phyloP scores from a whole-genome alignment of 1,140 invertebrate genomes.

The Drosophila rhopaloa region DNA sequence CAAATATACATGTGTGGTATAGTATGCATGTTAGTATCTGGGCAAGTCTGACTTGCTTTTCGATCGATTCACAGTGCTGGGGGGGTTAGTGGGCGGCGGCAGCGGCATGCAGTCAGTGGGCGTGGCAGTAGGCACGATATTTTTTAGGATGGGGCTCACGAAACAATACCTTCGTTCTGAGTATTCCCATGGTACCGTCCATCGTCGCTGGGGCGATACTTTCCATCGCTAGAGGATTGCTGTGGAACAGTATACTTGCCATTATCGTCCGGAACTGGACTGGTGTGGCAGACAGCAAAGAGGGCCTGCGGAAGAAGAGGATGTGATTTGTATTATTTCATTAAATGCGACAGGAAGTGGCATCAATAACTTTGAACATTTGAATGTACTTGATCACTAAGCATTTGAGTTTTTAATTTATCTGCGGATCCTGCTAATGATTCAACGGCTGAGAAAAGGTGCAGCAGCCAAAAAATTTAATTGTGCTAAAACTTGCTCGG shows the following conservation, averaged over 20 bases:
- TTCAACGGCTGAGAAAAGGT: constrained; percentile 16
- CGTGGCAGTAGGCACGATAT: constrained; percentile 44
- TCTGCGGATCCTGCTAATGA: constrained; percentile 9
- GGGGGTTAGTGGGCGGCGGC: constrained; percentile 55
- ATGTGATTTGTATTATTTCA: constrained; percentile 1
- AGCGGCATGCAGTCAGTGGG: constrained; percentile 60
- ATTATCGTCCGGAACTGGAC: constrained; percentile 62
- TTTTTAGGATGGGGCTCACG: constrained; percentile 44
- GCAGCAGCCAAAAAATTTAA: constrained; percentile 6
- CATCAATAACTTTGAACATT: not conserved
- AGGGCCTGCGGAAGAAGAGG: constrained; percentile 49
- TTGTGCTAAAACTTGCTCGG: constrained; percentile 10
- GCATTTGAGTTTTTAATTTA: constrained; percentile 2
- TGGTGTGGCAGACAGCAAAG: constrained; percentile 70
- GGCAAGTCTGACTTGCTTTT: constrained; percentile 24
- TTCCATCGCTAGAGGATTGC: constrained; percentile 63
- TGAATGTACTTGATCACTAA: constrained; percentile 13
- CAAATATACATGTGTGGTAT: constrained; percentile 6
- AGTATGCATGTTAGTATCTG: constrained; percentile 35
- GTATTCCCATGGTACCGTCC: constrained; percentile 74
- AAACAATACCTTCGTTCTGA: constrained; percentile 76
- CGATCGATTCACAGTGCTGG: constrained; percentile 13
- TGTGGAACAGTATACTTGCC: constrained; percentile 79
- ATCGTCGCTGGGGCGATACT: constrained; percentile 71
- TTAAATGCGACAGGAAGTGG: constrained; percentile 11